Base-by-base conservation (phyloP, 2,113 vertebrate species). In the Laterallus jamaicensis region DNA sequence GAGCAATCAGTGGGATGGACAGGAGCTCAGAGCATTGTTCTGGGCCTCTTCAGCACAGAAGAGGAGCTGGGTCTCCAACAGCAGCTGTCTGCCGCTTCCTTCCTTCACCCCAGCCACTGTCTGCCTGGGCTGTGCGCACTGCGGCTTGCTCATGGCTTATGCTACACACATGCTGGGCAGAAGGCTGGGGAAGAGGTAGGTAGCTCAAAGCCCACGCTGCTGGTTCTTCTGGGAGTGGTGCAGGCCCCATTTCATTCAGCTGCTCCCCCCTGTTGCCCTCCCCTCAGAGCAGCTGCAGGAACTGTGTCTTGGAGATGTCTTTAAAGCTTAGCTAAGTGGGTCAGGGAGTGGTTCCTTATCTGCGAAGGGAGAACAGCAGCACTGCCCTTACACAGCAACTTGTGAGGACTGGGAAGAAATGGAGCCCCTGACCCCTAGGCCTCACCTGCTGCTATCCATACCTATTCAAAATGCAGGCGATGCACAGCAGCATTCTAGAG, bases 21-120 rank as follows among this genome's bases (percentile, higher is more conserved):
- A 47, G 29, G 4, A 4, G 32, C 0, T 32, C 12, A 2, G 25
- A 31, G 16, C 3, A 8, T 10, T 24, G 39, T 15, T 91, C 0
- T 0, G 47, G 32, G 47, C 22, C 35, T 35, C 35, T 35, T 10
- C 71, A 6, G 37, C 0, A 0, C 22, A 32, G 47, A 54, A 39
- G 29, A 66, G 15, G 19, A n/a, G 26, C 40, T 54, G 63, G 74
- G 49, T 49, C 54, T 49, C n/a, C 8, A 52, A 28, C 20, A 73
- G 63, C 75, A 64, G 39, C 31, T 42, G 54, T 49, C 49, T 49
- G 26, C 44, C 47, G 39, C 21, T 52, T 50, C 4, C 47, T 54
- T 68, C 42, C 31, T n/a, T 55, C 21, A 15, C 35, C 71, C 26
- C 22, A 21, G 59, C 40, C 0, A 0, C 5, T 7, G 26, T 17